Conservation (phyloP, 2,113 vertebrate species). For the Glaucidium brasilianum region DNA sequence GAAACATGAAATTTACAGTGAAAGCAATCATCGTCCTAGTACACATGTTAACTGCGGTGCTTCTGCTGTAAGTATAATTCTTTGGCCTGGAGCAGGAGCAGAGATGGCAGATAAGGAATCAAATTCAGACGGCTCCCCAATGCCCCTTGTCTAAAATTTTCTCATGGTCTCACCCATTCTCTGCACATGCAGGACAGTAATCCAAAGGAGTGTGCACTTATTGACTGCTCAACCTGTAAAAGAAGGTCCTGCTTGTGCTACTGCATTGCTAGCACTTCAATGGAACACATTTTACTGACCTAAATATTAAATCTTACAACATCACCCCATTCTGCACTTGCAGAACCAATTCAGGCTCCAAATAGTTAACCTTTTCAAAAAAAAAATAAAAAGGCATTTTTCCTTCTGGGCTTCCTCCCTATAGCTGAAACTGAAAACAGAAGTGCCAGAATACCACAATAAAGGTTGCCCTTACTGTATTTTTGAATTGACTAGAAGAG, state of each 20-base stretch:
- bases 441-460: slow-evolving; percentile 32
- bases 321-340: background rate
- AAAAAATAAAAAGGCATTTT: background rate
- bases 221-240: background rate
- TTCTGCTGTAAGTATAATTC: background rate
- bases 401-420: background rate
- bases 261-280: background rate
- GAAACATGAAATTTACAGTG: background rate
- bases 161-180: background rate
- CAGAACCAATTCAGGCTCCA: background rate
- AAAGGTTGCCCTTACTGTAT: background rate
- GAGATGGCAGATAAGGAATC: background rate
- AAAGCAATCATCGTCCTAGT: background rate
- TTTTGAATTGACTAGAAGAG: slow-evolving; percentile 33
- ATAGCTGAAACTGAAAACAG: slow-evolving; percentile 28
- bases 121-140: background rate
- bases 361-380: background rate
- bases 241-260: background rate
- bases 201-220: background rate
- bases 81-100: background rate
- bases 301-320: background rate
- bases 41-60: accelerated
- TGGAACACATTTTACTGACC: background rate
- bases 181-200: background rate
- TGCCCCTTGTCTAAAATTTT: background rate